Evolutionary conservation across 2,797 vertebrate species (phyloP).

Genomic region (Pipistrellus pygmaeus): DNA sequence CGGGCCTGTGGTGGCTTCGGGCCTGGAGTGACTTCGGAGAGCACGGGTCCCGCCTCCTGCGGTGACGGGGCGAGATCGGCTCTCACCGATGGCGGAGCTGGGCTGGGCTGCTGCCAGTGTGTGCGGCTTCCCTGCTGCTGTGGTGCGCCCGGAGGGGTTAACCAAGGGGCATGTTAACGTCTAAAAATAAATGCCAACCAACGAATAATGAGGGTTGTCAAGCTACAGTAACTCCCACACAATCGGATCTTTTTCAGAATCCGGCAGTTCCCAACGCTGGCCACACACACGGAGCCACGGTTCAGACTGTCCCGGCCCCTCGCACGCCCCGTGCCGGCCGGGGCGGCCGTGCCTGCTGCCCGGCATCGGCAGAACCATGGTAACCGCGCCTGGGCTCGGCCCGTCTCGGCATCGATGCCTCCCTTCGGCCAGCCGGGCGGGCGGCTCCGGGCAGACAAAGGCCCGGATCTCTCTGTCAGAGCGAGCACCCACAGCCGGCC

Average conservation of each 20-base stretch:
- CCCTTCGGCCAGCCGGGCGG: accelerated
- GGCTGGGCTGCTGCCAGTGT: background rate
- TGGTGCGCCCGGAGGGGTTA: background rate
- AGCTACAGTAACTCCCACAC: background rate
- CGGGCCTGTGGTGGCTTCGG: too few relatives aligned
- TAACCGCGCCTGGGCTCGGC: background rate
- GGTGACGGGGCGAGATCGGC: background rate
- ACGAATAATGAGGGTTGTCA: background rate
- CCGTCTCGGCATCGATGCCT: background rate
- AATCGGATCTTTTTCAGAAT: background rate
- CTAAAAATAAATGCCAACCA: slow-evolving; percentile 60
- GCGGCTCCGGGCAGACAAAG: background rate
- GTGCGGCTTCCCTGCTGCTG: background rate
- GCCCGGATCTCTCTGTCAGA: background rate
- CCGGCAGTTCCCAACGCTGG: background rate
- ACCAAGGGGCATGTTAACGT: background rate
- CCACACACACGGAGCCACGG: background rate
- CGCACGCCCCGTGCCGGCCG: too few relatives aligned
- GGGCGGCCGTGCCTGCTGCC: too few relatives aligned
- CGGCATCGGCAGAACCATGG: background rate
- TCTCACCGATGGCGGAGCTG: background rate
- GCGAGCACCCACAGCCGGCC: background rate
- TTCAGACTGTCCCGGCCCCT: too few relatives aligned
- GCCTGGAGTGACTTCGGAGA: background rate
- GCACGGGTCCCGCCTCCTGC: background rate